Evolutionary conservation across 1,140 invertebrate genomes (phyloP).

Genomic region (Saccostrea glomerata): DNA sequence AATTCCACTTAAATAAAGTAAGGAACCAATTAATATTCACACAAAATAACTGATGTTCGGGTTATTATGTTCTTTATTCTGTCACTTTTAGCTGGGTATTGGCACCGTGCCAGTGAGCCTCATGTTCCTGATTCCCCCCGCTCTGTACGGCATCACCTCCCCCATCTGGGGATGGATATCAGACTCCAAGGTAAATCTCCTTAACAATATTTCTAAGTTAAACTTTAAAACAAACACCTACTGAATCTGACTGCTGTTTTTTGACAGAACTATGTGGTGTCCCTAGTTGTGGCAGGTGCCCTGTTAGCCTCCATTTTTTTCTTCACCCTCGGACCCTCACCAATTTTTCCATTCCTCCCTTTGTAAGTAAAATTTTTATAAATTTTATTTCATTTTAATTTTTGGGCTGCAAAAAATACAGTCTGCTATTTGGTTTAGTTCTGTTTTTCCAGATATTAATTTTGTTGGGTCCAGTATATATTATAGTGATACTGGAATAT

Average conservation of each 20-base stretch:
- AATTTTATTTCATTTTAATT: too few relatives aligned
- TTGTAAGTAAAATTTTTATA: constrained; percentile 10
- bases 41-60: too few relatives aligned
- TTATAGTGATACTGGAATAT: too few relatives aligned
- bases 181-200: constrained; percentile 69
- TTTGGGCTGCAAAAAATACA: too few relatives aligned
- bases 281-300: constrained; percentile 59
- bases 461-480: too few relatives aligned
- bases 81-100: constrained; percentile 74
- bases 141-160: constrained; percentile 73
- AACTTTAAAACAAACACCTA: background rate
- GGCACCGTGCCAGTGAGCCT: constrained; percentile 70
- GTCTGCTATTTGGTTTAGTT: too few relatives aligned
- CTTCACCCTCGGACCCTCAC: constrained; percentile 63
- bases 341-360: constrained; percentile 54
- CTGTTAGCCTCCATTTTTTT: constrained; percentile 52
- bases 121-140: constrained; percentile 75
- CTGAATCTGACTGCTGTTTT: background rate
- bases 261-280: constrained; percentile 53
- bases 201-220: background rate
- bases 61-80: too few relatives aligned
- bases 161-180: constrained; percentile 76
- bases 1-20: too few relatives aligned
- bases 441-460: too few relatives aligned
- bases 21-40: too few relatives aligned